Evolutionary conservation across 1,140 invertebrate genomes (phyloP), one percentile per base, ranked within the genome.

Genomic region (Diachasma alloeum): DNA sequence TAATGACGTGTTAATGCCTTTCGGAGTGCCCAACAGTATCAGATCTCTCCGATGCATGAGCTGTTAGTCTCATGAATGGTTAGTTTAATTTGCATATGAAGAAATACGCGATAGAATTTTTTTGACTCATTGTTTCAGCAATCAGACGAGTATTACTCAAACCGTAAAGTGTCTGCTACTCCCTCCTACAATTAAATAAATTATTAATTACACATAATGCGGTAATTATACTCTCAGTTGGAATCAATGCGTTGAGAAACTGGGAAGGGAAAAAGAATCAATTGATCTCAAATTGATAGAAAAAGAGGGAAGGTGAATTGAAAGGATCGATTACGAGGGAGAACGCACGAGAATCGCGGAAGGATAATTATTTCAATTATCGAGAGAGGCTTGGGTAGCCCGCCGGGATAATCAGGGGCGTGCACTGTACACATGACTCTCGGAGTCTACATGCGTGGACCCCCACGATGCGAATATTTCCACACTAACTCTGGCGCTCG

Each of bases 281-380:
- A 63, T 63, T 63, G 59, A 63, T 63, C 59, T 63, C 9, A 63
- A 63, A 63, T 63, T 63, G 59, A 63, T 63, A 63, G 59, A 63
- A 56, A 56, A 63, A 15, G 59, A 26, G 19, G 19, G 24, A 63
- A 15, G 59, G 59, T 19, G 19, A 63, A 63, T 63, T 24, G 59
- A 63, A 63, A 63, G 59, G 24, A 15, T 24, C 24, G 59, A 63
- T 63, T 63, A 63, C 24, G 22, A 19, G 2, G 59, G 24, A 10
- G 24, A 63, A 63, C 19, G 24, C 19, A 63, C 59, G 19, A 15
- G 59, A 63, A 63, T 63, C 59, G 59, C 59, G 24, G 24, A 63
- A 63, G 19, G 59, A 63, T 63, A 63, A 63, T 63, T 63, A 63
- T 63, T 63, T 63, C 59, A 63, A 63, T 63, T 63, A 63, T 63